Conservation (phyloP, 2,113 vertebrate genomes). For the Cottus gobio region DNA sequence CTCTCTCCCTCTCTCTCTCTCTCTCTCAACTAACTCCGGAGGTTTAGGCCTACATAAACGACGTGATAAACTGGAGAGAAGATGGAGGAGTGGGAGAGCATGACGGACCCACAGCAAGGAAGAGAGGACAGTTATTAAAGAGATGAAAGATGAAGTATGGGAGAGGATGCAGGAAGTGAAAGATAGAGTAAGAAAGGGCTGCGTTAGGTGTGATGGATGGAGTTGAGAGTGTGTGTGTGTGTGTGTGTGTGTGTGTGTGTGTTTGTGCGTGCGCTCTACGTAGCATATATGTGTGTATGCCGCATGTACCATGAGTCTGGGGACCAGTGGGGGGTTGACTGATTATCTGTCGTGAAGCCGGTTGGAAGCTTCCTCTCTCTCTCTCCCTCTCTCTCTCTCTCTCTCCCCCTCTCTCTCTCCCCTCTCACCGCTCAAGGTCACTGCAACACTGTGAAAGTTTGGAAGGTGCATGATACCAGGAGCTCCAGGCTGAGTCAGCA, state of each 20-base stretch:
- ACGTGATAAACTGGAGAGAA: conserved; percentile 58
- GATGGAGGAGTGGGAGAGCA: conserved; percentile 13
- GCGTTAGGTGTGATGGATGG: conserved; percentile 66
- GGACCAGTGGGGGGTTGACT: conserved; percentile 76
- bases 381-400: background rate
- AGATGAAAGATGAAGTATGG: conserved; percentile 45
- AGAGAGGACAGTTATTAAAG: conserved; percentile 30
- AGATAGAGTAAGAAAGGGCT: conserved; percentile 36
- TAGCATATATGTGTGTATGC: conserved; percentile 53
- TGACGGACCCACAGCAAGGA: conserved; percentile 21
- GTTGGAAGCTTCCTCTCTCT: conserved; percentile 53
- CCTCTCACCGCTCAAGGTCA: conserved; percentile 73
- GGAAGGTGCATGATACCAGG: conserved; percentile 59
- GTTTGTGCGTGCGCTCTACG: conserved; percentile 32
- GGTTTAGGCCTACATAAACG: conserved; percentile 68
- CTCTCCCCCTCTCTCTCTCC: background rate
- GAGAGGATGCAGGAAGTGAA: conserved; percentile 39
- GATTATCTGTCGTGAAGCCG: conserved; percentile 78
- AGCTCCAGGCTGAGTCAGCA: conserved; percentile 78
- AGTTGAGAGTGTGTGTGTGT: conserved; percentile 27
- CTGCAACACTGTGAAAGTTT: conserved; percentile 79
- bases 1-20: background rate
- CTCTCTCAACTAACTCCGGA: conserved; percentile 36
- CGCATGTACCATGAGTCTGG: conserved; percentile 68
- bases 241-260: conserved; percentile 14